These are phyloP conservation scores for Cygnus olor DNA, from an alignment of 2,797 vertebrate genomes.

Conservation along the genomic window DNA sequence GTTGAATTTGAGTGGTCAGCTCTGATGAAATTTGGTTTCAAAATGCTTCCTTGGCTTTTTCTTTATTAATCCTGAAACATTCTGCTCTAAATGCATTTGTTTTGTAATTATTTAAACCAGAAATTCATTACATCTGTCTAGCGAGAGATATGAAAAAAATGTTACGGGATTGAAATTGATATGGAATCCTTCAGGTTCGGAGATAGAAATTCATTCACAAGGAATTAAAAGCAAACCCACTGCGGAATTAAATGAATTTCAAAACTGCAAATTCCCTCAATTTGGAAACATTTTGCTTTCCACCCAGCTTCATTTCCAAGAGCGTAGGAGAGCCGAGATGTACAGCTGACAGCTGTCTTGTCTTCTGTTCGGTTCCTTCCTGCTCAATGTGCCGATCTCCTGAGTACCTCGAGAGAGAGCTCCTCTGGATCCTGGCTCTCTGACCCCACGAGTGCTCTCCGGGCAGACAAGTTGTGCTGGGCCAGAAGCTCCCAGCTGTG, in stretches of 20 bases:
- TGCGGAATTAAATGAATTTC: conserved; percentile 47
- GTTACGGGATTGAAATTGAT: conserved; percentile 46
- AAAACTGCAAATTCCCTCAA: conserved; percentile 40
- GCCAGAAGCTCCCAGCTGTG: not conserved
- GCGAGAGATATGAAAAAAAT: conserved; percentile 41
- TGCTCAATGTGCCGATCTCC: not conserved
- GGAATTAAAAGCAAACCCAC: conserved; percentile 51
- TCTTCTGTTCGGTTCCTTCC: conserved; percentile 20
- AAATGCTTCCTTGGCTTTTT: not conserved
- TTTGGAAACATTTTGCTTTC: conserved; percentile 57
- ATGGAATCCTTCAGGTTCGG: conserved; percentile 50
- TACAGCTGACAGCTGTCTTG: conserved; percentile 66
- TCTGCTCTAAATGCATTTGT: conserved; percentile 30
- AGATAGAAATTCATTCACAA: conserved; percentile 43
- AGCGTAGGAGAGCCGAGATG: not conserved
- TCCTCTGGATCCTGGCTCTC: not conserved
- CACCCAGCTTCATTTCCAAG: conserved; percentile 53
- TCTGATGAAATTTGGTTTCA: conserved; percentile 10
- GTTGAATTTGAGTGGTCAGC: not conserved
- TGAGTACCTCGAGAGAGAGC: not conserved
- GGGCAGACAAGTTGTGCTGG: not conserved
- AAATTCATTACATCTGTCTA: conserved; percentile 37
- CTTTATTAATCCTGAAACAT: not conserved
- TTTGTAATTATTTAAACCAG: conserved; percentile 40
- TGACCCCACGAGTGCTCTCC: not conserved